Base-by-base conservation (phyloP, 2,113 vertebrate species). In the Lepus americanus region DNA sequence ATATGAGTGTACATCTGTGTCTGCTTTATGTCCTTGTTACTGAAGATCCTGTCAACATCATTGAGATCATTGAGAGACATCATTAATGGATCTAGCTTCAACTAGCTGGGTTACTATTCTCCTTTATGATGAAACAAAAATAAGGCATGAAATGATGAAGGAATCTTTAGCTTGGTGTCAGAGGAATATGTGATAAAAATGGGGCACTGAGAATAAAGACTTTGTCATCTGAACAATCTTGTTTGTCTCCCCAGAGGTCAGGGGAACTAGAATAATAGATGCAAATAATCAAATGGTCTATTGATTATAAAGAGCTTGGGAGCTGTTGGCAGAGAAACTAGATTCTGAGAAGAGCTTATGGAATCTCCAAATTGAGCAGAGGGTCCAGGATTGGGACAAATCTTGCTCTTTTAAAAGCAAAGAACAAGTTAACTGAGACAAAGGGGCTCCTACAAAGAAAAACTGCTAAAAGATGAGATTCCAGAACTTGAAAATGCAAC, bases 1-100 rank as follows among this genome's bases (percentile, higher is more conserved):
- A 33, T 92, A 76, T 97, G 92, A 96, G 70, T 96, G 29, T 96
- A 93, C 83, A 95, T 97, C 94, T 97, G 93, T 97, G 89, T 97
- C 97, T 97, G 95, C 72, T 97, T 97, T 96, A 92, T 95, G 96
- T 97, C 95, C 89, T 94, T 92, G 72, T 93, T 96, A 95, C 93
- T 95, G 83, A 95, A 95, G 80, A 93, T 91, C 86, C 89, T 97
- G 95, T 95, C 97, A 94, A 96, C 96, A 70, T 97, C 87, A 82
- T 12, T 96, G 95, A 96, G 90, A 92, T 96, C 94, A 95, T 87
- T 94, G 80, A 87, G 89, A 97, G 90, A 96, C 83, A 93, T 66
- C 76, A 85, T 95, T 96, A 95, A 91, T 95, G 76, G 86, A 91
- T 95, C 87, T 85, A 97, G 83, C 94, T 64, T 84, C 80, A 89